Evolutionary conservation across 1,140 invertebrate genomes (phyloP), one percentile per base, ranked within the genome.

Genomic region (Psix sp.): DNA sequence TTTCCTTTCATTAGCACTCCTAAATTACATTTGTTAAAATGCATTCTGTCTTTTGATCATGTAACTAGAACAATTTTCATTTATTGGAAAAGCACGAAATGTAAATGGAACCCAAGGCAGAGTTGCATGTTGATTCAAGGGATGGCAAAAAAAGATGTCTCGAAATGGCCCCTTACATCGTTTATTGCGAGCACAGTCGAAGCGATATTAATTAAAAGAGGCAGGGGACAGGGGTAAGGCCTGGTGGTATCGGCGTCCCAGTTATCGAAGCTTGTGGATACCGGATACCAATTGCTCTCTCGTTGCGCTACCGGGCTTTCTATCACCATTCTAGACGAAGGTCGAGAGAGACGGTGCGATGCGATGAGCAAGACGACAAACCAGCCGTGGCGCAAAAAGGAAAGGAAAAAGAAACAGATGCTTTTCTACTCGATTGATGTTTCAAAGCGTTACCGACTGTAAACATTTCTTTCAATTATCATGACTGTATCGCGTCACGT

Each of bases 201-300:
- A 63, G 56, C 63, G 39, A 68, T 73, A 73, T 76, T 76, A 73
- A 76, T 76, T 76, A 76, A 67, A 75, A 67, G 17, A 7, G n/a
- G 20, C n/a, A n/a, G 33, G 14, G 26, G 26, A 39, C 14, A 20
- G 49, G 40, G 17, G 54, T 48, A 63, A 52, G 68, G 65, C 71
- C 63, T 70, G 43, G 52, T 70, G 74, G 74, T 74, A 68, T 77
- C 54, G 59, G 38, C 65, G 74, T 70, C 59, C 75, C 66, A 74
- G 71, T 77, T 77, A 66, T 68, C 31, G 35, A 16, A 60, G 48
- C 54, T 49, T 46, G 35, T 42, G 56, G 56, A 66, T 71, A 77
- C 42, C 59, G 60, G 65, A 72, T 68, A 48, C 38, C 48, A 65
- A 60, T 62, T 57, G 59, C 56, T 67, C 54, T 65, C 62, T 48